phyloP scores from a whole-genome alignment of 2,113 vertebrate genomes.

The Thamnaconus septentrionalis region DNA sequence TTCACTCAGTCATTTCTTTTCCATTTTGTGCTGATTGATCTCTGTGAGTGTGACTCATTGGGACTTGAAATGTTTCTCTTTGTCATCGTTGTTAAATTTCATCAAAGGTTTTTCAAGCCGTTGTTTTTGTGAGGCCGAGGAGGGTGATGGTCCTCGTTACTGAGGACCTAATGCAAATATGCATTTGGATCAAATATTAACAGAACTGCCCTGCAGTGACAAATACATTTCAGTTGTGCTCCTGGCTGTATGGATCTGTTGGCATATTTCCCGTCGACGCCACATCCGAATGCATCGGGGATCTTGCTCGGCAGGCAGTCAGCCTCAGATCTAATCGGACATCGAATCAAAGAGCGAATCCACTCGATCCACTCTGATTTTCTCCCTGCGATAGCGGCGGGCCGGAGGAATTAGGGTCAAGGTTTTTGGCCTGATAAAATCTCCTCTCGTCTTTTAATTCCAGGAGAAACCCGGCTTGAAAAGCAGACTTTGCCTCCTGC shows the following conservation, averaged over 20 bases:
- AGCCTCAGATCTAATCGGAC: conserved; percentile 2
- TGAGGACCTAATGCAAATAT: too few species aligned
- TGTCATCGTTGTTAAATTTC: too few species aligned
- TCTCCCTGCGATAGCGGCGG: conserved; percentile 21
- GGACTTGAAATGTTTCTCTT: too few species aligned
- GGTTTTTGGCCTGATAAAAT: conserved; percentile 49
- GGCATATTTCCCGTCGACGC: neutral
- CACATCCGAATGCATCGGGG: conserved; percentile 14
- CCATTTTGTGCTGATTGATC: too few species aligned
- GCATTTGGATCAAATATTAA: too few species aligned
- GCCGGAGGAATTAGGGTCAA: conserved; percentile 44
- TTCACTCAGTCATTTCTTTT: too few species aligned
- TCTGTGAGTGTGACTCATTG: too few species aligned
- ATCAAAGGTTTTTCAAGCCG: too few species aligned
- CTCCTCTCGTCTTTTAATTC: conserved; percentile 40
- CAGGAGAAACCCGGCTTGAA: conserved; percentile 28
- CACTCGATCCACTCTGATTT: conserved; percentile 26
- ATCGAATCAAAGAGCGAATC: conserved; percentile 42
- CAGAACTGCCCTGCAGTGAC: too few species aligned
- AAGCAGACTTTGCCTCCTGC: conserved; percentile 16
- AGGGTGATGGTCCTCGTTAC: too few species aligned
- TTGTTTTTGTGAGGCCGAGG: too few species aligned
- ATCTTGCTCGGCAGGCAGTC: neutral
- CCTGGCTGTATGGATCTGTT: neutral
- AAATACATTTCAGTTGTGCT: too few species aligned